A percentile compares a stretch with the other conserved stretches of the same genome.
phyloP scores from a whole-genome alignment of 2,797 vertebrate species.

The Sebastes reedi region DNA sequence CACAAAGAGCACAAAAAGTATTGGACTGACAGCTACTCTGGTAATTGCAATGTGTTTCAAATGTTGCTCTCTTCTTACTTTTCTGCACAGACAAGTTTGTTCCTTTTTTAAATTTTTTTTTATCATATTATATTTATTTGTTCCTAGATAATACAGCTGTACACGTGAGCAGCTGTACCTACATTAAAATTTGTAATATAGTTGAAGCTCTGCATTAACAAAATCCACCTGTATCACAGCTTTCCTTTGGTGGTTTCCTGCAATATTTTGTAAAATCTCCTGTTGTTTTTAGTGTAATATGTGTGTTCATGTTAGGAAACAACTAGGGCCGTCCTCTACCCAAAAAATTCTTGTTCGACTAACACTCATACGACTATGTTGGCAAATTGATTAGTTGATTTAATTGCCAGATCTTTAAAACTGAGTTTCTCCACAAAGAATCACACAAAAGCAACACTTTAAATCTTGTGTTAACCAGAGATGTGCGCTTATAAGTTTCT shows the following conservation, averaged over 20 bases:
- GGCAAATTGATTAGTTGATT: too few species aligned
- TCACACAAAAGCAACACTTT: too few species aligned
- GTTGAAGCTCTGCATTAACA: not conserved
- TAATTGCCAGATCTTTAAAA: too few species aligned
- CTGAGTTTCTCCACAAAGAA: too few species aligned
- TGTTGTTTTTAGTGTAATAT: not conserved
- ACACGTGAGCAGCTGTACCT: not conserved
- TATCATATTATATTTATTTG: not conserved
- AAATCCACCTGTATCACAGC: not conserved
- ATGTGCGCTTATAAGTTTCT: too few species aligned
- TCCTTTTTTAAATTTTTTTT: too few species aligned
- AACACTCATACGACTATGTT: too few species aligned
- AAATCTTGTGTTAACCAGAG: too few species aligned
- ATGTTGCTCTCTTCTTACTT: not conserved
- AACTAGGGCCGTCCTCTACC: not conserved
- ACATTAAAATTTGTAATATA: not conserved
- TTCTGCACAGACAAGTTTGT: not conserved
- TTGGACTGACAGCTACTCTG: not conserved
- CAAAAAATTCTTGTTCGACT: too few species aligned
- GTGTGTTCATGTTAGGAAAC: not conserved
- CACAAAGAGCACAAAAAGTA: not conserved
- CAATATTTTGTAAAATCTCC: not conserved
- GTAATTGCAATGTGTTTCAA: not conserved
- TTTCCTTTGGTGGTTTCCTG: not conserved
- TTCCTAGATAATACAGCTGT: not conserved